Conservation (phyloP, 1,140 invertebrate species). For the Bombyx mori region DNA sequence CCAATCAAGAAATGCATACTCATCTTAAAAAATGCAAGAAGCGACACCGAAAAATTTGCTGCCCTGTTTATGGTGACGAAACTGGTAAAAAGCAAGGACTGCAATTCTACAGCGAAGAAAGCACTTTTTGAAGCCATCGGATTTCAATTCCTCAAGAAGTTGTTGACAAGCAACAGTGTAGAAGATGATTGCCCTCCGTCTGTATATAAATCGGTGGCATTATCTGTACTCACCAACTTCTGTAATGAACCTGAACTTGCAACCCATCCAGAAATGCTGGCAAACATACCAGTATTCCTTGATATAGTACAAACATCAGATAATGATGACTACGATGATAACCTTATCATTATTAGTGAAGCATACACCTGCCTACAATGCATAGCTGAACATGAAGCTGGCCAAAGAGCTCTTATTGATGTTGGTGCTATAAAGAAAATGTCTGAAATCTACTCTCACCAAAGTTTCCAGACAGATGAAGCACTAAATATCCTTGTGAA, state of each 20-base stretch:
- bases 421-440: slow-evolving; percentile 84
- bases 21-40: slow-evolving; percentile 82
- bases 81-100: slow-evolving; percentile 84
- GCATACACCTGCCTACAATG: slow-evolving; percentile 87
- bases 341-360: slow-evolving; percentile 89
- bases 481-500: slow-evolving; percentile 84
- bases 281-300: slow-evolving; percentile 83
- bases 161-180: slow-evolving; percentile 81
- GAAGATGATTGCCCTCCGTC: slow-evolving; percentile 87
- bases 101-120: slow-evolving; percentile 79
- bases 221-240: slow-evolving; percentile 88
- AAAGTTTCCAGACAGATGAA: slow-evolving; percentile 90
- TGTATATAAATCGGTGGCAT: slow-evolving; percentile 90
- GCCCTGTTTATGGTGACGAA: slow-evolving; percentile 92
- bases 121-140: slow-evolving; percentile 91
- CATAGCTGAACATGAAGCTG: slow-evolving; percentile 80
- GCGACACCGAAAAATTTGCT: slow-evolving; percentile 92
- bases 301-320: slow-evolving; percentile 86
- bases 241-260: slow-evolving; percentile 84
- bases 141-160: slow-evolving; percentile 84
- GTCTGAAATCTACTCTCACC: slow-evolving; percentile 86
- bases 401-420: slow-evolving; percentile 82
- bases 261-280: slow-evolving; percentile 84
- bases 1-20: slow-evolving; percentile 85
- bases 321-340: slow-evolving; percentile 86